Evolutionary conservation across 2,888 invertebrate species (phyloP), one percentile per base, ranked within the genome.

Genomic region (Cylindroiulus punctatus): DNA sequence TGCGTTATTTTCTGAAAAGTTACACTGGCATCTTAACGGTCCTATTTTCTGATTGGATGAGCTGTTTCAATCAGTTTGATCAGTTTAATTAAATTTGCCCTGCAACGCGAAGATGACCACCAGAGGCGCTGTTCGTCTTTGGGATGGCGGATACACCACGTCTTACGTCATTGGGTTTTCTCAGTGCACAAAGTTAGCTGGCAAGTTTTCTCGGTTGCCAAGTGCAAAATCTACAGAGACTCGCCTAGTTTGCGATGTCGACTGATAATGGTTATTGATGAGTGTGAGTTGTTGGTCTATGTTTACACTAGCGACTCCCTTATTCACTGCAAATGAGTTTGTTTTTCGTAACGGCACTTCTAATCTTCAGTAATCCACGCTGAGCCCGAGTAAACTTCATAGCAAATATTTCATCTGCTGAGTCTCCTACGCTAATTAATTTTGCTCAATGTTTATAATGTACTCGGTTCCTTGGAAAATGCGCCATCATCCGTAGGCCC

Each of bases 211-310:
- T 52, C 52, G 19, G 52, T 19, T 52, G 52, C 52, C 52, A n/a
- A 52, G 52, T 19, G 52, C 52, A 52, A 52, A 52, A 52, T 52
- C 52, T 52, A 52, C 52, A 52, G 52, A 52, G 52, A 52, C 52
- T 52, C 52, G 52, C 52, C 52, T 52, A 52, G 52, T 52, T 52
- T 26, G 81, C 36, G 36, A 81, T 81, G 81, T 81, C 81, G 84
- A 84, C 84, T 84, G 84, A 84, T 84, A 84, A 84, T 84, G 84
- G 44, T 84, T 84, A 84, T 84, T 84, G 84, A 84, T 84, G 84
- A 84, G 84, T 84, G 84, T 84, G 40, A 42, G 44, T 26, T 84
- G 44, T 84, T 42, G 40, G 40, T 81, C 42, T 84, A 19, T 84
- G 84, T 84, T 84, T 84, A 84, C 84, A 84, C 42, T 84, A 84